Base-by-base conservation (phyloP, 2,113 vertebrate species). In the Ammodramus savannarum region DNA sequence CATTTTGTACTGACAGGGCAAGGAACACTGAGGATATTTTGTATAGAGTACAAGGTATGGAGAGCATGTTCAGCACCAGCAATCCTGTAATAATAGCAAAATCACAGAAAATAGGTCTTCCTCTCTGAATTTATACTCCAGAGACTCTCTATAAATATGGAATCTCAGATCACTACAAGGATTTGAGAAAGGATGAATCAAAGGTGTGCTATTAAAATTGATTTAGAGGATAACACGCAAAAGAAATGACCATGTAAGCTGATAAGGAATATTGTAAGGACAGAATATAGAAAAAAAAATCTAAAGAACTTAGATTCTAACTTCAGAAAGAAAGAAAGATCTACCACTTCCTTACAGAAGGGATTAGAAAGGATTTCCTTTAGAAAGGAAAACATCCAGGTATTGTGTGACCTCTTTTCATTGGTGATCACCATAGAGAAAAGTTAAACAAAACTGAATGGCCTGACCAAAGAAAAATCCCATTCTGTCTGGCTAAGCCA, bases 341-440 rank as follows among this genome's bases (percentile, higher is more conserved):
- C 29, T 49, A 27, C 6, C 11, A 38, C 7, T 72, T 48, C 26
- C 16, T 9, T 15, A 1, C 1, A 38, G 17, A 51, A 83, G 9
- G 36, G 26, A 67, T 59, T 63, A 67, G n/a, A 57, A 57, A 49
- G 22, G 55, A 65, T 89, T 93, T 87, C 25, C 51, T 54, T 29
- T 17, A 29, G 48, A 18, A 65, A 65, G 31, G 44, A 73, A 73
- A 72, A 51, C 39, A 52, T 31, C 7, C 43, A 89, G 67, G 8
- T 58, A 26, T 16, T 54, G 3, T 4, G 8, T 34, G 67, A 36
- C 8, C 19, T 46, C 68, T 65, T 87, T 38, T 21, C 21, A 11
- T 14, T 66, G 17, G 13, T 49, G 48, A 44, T n/a, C 22, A 43
- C 0, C 1, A 21, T 0, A 49, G 27, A 86, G 38, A 81, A 77